Evolutionary conservation across 2,797 vertebrate species (phyloP).

Genomic region (Siniperca undulata): DNA sequence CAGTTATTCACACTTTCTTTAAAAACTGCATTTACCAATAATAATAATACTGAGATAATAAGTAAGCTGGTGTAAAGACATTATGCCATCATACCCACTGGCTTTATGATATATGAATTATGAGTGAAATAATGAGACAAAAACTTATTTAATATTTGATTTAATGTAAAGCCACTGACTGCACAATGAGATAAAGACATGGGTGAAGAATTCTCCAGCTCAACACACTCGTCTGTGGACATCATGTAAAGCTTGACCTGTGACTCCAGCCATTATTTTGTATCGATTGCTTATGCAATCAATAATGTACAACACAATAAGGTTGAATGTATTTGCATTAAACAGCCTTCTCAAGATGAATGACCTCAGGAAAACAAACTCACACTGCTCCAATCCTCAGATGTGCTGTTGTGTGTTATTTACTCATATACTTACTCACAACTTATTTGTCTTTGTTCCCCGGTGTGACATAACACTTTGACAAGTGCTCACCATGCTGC

Average conservation of each 20-base stretch:
- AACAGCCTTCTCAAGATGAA: conserved; percentile 38
- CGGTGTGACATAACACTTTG: conserved; percentile 46
- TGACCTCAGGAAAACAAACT: conserved; percentile 41
- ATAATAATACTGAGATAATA: neutral
- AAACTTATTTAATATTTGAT: neutral
- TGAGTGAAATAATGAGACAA: neutral
- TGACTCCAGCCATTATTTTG: conserved; percentile 43
- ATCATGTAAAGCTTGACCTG: conserved; percentile 28
- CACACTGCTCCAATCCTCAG: conserved; percentile 36
- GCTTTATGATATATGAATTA: neutral
- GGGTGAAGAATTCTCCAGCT: neutral
- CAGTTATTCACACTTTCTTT: neutral
- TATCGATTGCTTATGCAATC: conserved; percentile 51
- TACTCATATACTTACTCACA: conserved; percentile 32
- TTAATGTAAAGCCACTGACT: conserved; percentile 1
- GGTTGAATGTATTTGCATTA: conserved; percentile 50
- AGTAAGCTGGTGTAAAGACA: neutral
- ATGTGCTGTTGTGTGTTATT: conserved; percentile 58
- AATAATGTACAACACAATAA: conserved; percentile 50
- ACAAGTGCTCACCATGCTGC: conserved; percentile 39
- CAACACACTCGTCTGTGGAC: conserved; percentile 7
- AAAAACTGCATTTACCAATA: neutral
- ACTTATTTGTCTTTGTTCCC: conserved; percentile 63
- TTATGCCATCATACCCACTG: neutral
- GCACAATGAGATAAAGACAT: neutral